phyloP scores from a whole-genome alignment of 2,113 vertebrate genomes.

The Osmerus eperlanus region DNA sequence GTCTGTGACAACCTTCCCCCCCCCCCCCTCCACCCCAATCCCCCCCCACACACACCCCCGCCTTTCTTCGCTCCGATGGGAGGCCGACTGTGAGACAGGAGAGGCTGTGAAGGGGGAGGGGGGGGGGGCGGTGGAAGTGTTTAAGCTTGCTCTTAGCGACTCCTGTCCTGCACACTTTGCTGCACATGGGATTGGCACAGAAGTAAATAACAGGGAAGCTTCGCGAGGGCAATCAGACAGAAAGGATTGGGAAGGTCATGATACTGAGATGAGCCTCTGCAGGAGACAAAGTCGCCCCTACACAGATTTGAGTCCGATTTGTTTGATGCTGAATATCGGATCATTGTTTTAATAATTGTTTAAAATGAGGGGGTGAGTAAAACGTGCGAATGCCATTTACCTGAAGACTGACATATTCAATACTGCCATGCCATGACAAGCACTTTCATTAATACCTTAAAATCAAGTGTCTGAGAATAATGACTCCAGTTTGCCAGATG shows the following conservation, averaged over 20 bases:
- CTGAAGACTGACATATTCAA: neutral
- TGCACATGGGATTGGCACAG: conserved; percentile 28
- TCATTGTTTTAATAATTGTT: no score
- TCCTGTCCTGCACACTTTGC: conserved; percentile 28
- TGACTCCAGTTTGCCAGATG: neutral
- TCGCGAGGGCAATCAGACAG: conserved; percentile 37
- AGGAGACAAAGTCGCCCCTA: no score
- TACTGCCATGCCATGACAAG: neutral
- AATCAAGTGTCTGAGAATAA: no score
- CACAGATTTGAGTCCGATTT: no score
- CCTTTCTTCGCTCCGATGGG: neutral
- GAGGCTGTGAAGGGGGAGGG: conserved; percentile 20
- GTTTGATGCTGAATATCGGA: no score
- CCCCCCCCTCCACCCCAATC: neutral
- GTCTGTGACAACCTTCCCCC: conserved; percentile 29
- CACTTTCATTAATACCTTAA: neutral
- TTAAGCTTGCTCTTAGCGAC: conserved; percentile 44
- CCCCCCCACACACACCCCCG: no score
- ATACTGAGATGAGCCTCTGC: conserved; percentile 4
- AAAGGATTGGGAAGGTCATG: conserved; percentile 43
- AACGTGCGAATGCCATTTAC: neutral
- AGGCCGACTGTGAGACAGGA: conserved; percentile 28
- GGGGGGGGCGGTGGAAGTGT: neutral
- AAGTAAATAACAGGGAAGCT: conserved; percentile 39
- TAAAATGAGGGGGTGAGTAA: no score